Base-by-base conservation (phyloP, 2,888 invertebrate species). In the Nycteola revayana region DNA sequence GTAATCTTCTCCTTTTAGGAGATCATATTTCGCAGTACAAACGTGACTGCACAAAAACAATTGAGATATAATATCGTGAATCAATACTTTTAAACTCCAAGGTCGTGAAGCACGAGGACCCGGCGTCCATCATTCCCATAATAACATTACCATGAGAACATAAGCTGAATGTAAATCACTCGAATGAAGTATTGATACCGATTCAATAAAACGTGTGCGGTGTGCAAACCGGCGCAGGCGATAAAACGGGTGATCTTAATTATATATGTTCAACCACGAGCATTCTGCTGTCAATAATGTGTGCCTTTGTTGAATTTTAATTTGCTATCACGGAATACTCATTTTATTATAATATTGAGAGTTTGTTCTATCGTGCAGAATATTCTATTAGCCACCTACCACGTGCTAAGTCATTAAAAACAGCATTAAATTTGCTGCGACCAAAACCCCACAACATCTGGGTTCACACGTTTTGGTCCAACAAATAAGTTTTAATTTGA, bases 101-200 rank as follows among this genome's bases (percentile, higher is more conserved):
- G 73, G 73, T 44, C 65, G 49, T 9, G 10, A 9, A 23, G 32
- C 60, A 59, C 46, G 44, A 55, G 45, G 58, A 56, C 48, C 51
- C 37, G 38, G 28, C 31, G 32, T 41, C 57, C 51, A 43, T 52
- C 64, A 62, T 65, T 50, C 43, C 25, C 35, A 18, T 21, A 32
- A 28, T 32, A 36, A 28, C 31, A 37, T 24, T 35, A 14, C 18
- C 28, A 27, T 31, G 37, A 8, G 21, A 10, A 46, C 56, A 42
- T 36, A 28, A 5, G 25, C 31, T 48, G 67, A 65, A 75, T 75
- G 56, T 46, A 42, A 69, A 74, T 66, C 10, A 32, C 32, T 33
- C 17, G n/a, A n/a, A n/a, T n/a, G n/a, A n/a, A n/a, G n/a, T n/a
- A 46, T 49, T 46, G 39, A 33, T 51, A 38, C 38, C 39, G 49